Evolutionary conservation across 2,888 invertebrate species (phyloP).

Genomic region (Himalopsyche tibetana): DNA sequence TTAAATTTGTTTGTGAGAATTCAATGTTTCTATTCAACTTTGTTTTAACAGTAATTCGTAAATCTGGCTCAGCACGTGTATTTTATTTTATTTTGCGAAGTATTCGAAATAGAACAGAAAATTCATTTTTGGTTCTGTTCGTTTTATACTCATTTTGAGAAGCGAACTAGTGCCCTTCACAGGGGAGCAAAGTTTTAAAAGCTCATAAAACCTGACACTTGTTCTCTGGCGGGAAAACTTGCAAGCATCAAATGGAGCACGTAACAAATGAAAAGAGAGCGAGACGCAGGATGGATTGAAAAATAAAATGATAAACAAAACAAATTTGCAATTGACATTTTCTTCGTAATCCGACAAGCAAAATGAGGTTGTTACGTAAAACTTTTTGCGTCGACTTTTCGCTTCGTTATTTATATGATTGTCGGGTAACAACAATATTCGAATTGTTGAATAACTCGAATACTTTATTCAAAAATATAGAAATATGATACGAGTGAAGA

Average conservation of each 20-base stretch:
- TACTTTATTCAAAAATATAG: no score
- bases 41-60: neutral
- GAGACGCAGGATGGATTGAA: slow-evolving; percentile 37
- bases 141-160: slow-evolving; percentile 51
- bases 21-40: no score
- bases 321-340: slow-evolving; percentile 47
- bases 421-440: no score
- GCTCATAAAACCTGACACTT: slow-evolving; percentile 60
- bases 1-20: no score
- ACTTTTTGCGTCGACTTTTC: neutral
- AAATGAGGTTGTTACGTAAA: slow-evolving; percentile 45
- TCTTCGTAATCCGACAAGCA: slow-evolving; percentile 44
- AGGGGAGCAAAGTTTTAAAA: slow-evolving; percentile 54
- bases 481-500: no score
- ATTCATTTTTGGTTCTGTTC: slow-evolving; percentile 16
- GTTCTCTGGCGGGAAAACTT: slow-evolving; percentile 41
- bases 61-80: neutral
- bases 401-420: slow-evolving; percentile 3
- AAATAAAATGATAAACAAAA: slow-evolving; percentile 45
- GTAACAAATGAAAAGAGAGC: slow-evolving; percentile 39
- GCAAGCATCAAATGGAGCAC: slow-evolving; percentile 35
- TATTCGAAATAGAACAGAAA: slow-evolving; percentile 8
- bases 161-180: slow-evolving; percentile 16
- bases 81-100: slow-evolving; percentile 19
- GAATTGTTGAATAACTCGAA: no score